Percentiles rank a stretch among this genome's conserved stretches.
Conservation (phyloP, 2,888 invertebrate species). For the Drosophila tanythrix region DNA sequence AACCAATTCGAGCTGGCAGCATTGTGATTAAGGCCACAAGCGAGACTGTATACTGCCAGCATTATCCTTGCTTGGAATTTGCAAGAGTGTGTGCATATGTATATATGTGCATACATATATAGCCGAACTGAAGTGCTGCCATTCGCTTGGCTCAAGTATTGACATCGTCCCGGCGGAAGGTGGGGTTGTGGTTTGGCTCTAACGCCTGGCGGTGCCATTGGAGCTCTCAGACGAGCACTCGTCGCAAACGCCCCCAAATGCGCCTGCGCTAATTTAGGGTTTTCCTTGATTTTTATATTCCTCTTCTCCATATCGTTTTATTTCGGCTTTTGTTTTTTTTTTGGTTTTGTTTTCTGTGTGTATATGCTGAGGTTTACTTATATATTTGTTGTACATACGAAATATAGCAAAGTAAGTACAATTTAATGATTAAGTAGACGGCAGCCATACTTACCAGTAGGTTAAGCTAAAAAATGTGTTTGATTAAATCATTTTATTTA, state of each 20-base stretch:
- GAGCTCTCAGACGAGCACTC: conserved; percentile 50
- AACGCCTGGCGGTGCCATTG: conserved; percentile 72
- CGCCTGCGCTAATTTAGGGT: conserved; percentile 73
- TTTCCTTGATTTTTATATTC: conserved; percentile 54
- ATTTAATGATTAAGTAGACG: background rate
- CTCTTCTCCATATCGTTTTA: conserved; percentile 3
- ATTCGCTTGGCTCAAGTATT: conserved; percentile 77
- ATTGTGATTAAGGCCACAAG: conserved; percentile 57
- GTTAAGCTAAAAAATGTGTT: background rate
- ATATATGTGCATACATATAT: conserved; percentile 25
- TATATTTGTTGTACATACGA: conserved; percentile 12
- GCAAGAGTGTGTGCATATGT: conserved; percentile 22
- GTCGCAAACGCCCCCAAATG: conserved; percentile 43
- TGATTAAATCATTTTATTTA: background rate
- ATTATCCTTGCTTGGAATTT: conserved; percentile 63
- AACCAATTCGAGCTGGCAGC: conserved; percentile 58
- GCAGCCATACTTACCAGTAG: too few species aligned
- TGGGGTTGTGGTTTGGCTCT: conserved; percentile 21
- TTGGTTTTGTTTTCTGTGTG: conserved; percentile 32
- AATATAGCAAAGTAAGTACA: background rate
- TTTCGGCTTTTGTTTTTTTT: conserved; percentile 4
- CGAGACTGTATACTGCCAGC: conserved; percentile 40
- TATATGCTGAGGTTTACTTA: conserved; percentile 21
- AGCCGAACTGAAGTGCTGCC: conserved; percentile 66
- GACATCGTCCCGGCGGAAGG: conserved; percentile 43